These are phyloP conservation scores for Ormyrus labotus DNA, from an alignment of 2,888 invertebrate genomes.

Conservation along the genomic window DNA sequence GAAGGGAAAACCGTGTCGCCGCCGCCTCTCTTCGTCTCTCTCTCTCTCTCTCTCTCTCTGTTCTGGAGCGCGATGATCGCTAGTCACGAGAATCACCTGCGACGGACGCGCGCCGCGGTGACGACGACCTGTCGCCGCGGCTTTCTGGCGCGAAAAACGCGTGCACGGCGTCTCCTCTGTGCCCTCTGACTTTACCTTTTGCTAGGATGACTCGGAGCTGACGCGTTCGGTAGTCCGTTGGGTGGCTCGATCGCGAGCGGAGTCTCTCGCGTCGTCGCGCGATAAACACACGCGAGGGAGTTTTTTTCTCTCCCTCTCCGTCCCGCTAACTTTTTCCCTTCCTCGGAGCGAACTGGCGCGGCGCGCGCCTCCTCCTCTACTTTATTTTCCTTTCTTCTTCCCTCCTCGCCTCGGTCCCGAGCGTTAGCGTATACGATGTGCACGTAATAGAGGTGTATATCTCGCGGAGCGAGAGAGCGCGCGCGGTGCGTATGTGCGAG, in stretches of 20 bases:
- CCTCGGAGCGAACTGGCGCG: slow-evolving; percentile 24
- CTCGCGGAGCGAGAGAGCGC: no score
- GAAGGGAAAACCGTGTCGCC: not conserved
- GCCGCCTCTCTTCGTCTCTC: not conserved
- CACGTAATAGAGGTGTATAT: no score
- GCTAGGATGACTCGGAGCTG: not conserved
- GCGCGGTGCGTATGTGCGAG: no score
- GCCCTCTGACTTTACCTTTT: not conserved
- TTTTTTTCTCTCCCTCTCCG: slow-evolving; percentile 5
- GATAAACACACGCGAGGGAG: slow-evolving; percentile 5
- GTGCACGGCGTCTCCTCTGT: not conserved
- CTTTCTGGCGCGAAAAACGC: not conserved
- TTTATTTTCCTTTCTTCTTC: slow-evolving; percentile 14
- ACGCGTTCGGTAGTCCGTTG: no score
- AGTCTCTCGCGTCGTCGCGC: not conserved
- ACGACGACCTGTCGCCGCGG: slow-evolving; percentile 2
- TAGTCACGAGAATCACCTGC: slow-evolving; percentile 16
- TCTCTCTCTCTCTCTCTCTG: not conserved
- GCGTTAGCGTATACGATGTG: not conserved
- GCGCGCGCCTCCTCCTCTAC: slow-evolving; percentile 15
- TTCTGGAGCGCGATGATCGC: not conserved
- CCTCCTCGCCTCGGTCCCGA: not conserved
- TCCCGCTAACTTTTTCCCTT: slow-evolving; percentile 16
- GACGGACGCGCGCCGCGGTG: not conserved
- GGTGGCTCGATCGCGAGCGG: not conserved